Conservation (phyloP, 92 coral and sea anemone species). For the Epizoanthus ramosus region DNA sequence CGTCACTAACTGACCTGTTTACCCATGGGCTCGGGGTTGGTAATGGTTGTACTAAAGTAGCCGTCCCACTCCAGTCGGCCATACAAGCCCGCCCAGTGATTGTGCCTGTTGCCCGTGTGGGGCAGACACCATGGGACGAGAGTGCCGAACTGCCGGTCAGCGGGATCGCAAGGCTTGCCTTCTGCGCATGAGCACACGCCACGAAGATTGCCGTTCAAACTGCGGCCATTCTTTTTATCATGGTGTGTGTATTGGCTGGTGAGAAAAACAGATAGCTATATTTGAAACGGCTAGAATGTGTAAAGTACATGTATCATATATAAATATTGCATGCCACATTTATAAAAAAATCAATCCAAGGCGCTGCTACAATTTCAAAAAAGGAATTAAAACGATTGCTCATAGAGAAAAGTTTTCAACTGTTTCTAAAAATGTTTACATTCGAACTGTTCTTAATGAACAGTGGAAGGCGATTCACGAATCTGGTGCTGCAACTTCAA, state of each 20-base stretch:
- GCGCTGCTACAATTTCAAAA: no score
- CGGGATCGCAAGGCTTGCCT: constrained; percentile 92
- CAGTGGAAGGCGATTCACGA: no score
- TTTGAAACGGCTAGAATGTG: neutral
- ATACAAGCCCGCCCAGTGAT: constrained; percentile 98
- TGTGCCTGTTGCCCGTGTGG: constrained; percentile 99
- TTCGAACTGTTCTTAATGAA: no score
- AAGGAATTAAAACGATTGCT: no score
- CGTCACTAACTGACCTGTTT: constrained; percentile 74
- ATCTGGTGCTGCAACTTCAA: no score
- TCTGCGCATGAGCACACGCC: constrained; percentile 99
- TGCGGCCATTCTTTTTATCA: constrained; percentile 90
- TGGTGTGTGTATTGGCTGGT: constrained; percentile 84
- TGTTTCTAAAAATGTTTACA: no score
- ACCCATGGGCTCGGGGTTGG: constrained; percentile 99
- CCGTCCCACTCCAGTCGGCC: constrained; percentile 99
- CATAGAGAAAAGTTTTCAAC: no score
- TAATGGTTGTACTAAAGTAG: constrained; percentile 95
- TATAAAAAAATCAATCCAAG: no score
- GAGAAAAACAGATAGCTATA: neutral
- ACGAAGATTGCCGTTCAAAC: constrained; percentile 72
- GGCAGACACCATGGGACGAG: constrained; percentile 99
- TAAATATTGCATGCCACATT: no score
- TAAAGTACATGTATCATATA: neutral
- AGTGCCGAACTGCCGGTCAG: constrained; percentile 94